Percentiles rank a stretch among this genome's conserved stretches.
phyloP scores from a whole-genome alignment of 2,888 invertebrate genomes.

The Drosophila antonietae region DNA sequence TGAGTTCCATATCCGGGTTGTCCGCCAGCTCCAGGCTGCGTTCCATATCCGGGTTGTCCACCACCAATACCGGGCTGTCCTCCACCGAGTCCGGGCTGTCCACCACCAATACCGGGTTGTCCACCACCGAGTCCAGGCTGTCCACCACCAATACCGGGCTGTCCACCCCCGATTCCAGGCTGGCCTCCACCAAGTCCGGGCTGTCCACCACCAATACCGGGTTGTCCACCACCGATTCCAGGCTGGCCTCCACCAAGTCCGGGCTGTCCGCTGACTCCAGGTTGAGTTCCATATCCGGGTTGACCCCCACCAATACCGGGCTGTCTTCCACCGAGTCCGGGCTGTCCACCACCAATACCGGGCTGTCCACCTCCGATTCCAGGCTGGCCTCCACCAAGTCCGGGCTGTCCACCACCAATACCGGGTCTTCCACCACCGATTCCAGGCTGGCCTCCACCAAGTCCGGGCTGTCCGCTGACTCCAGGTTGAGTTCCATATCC shows the following conservation, averaged over 20 bases:
- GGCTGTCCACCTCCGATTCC: conserved; percentile 11
- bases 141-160: neutral
- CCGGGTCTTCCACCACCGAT: conserved; percentile 6
- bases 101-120: neutral
- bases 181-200: conserved; percentile 10
- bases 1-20: conserved; percentile 8
- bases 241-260: neutral
- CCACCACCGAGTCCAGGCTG: conserved; percentile 5
- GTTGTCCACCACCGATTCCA: neutral
- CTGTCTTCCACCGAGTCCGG: too few relatives aligned
- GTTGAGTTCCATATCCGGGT: too few relatives aligned
- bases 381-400: conserved; percentile 10
- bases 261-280: too few relatives aligned
- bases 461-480: neutral
- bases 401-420: neutral
- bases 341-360: conserved; percentile 12
- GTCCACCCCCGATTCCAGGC: conserved; percentile 8
- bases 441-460: conserved; percentile 10
- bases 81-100: conserved; percentile 16
- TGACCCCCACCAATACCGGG: too few relatives aligned
- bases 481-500: neutral
- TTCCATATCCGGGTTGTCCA: conserved; percentile 4
- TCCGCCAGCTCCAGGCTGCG: conserved; percentile 10
- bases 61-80: neutral
- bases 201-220: neutral